Percentiles rank a stretch among this genome's conserved stretches.
phyloP scores from a whole-genome alignment of 2,113 vertebrate genomes.

The Haplochromis vanheusdeni region DNA sequence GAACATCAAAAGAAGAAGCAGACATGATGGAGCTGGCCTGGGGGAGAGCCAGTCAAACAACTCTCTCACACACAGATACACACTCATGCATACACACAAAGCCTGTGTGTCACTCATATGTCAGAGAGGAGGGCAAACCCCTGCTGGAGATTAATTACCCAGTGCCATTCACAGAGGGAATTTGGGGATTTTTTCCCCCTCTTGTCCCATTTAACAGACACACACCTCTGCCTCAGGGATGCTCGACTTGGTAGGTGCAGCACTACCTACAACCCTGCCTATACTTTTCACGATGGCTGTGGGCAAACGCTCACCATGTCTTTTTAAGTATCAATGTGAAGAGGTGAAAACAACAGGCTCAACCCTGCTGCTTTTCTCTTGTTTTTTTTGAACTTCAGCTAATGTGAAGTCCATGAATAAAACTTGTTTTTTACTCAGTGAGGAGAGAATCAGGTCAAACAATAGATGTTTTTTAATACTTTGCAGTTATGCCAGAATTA shows the following conservation, averaged over 20 bases:
- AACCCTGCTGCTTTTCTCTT: neutral
- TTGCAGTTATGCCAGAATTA: neutral
- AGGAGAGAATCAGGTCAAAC: neutral
- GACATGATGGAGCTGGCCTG: constrained; percentile 47
- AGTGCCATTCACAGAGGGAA: constrained; percentile 29
- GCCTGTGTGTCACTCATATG: constrained; percentile 46
- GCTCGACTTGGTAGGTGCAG: neutral
- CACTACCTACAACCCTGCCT: neutral
- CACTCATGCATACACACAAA: neutral
- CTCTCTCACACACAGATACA: neutral
- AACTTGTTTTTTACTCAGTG: neutral
- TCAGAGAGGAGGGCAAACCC: constrained; percentile 43
- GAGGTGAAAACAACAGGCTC: neutral
- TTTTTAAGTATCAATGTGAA: neutral
- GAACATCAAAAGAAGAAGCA: constrained; percentile 45
- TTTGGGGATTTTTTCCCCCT: constrained; percentile 46
- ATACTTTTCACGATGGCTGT: neutral
- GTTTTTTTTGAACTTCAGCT: neutral
- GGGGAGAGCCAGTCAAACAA: constrained; percentile 46
- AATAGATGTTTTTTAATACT: neutral
- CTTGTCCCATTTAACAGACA: constrained; percentile 25
- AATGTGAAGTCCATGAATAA: neutral
- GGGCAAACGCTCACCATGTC: neutral
- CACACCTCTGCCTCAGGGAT: constrained; percentile 30
- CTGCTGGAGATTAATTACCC: constrained; percentile 54